phyloP scores from a whole-genome alignment of 1,140 invertebrate species.

The Dendrolimus punctatus region DNA sequence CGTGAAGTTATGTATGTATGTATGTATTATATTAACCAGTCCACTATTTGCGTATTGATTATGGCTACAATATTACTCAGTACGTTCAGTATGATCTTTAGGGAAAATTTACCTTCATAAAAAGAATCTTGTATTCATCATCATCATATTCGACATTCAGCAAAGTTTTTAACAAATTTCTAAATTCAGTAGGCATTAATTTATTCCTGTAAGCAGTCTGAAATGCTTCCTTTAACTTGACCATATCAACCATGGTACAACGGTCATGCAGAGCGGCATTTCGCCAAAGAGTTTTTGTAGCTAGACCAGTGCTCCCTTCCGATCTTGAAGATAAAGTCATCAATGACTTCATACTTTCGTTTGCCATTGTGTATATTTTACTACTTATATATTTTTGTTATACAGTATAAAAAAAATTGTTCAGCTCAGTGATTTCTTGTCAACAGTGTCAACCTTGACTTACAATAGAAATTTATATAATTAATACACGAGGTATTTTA shows the following conservation, averaged over 20 bases:
- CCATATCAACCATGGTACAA: conserved; percentile 49
- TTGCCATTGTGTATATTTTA: conserved; percentile 30
- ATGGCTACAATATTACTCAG: background rate
- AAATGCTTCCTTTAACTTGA: conserved; percentile 52
- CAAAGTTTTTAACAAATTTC: conserved; percentile 33
- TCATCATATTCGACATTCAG: conserved; percentile 61
- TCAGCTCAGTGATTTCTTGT: no score
- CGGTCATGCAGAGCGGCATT: conserved; percentile 53
- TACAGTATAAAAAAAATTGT: no score
- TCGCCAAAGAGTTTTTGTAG: conserved; percentile 27
- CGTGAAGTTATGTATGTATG: no score
- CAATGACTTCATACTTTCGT: conserved; percentile 36
- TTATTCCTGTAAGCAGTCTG: conserved; percentile 35
- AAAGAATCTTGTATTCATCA: conserved; percentile 60
- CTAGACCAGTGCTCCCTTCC: conserved; percentile 31
- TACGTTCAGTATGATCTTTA: background rate
- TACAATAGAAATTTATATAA: no score
- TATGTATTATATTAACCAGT: background rate
- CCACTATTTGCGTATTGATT: no score
- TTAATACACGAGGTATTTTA: no score
- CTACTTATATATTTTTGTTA: no score
- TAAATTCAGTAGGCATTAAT: conserved; percentile 42
- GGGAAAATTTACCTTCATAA: conserved; percentile 44
- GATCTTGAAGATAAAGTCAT: conserved; percentile 42
- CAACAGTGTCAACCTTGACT: no score